Evolutionary conservation across 2,888 invertebrate species (phyloP), one percentile per base, ranked within the genome.

Genomic region (Galerucella calmariensis): DNA sequence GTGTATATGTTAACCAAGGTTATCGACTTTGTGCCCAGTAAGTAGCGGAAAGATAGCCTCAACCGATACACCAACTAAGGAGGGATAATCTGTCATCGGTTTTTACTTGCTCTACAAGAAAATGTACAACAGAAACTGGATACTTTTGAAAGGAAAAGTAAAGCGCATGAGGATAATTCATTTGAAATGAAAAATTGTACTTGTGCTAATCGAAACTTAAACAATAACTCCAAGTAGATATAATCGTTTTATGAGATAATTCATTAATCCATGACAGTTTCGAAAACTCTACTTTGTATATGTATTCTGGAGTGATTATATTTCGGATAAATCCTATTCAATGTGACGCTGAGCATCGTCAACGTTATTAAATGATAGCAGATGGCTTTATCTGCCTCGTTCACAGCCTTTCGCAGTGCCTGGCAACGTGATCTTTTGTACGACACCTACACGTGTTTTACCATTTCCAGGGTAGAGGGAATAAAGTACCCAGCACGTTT

Each of bases 1-100:
- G 79, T 78, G 79, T 79, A 77, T 80, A 80, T 76, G 78, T 77
- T 78, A 81, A 76, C 77, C 74, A 67, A 80, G 78, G 78, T 80
- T 79, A 81, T 80, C 79, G 74, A 78, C 78, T 78, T 76, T 77
- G 72, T 76, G 67, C 72, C 67, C 71, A 74, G 79, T 79, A 82
- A 84, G 82, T 83, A 82, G 81, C 81, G 80, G 82, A 80, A 78
- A 79, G 80, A 81, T 82, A 82, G 81, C 80, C 82, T 82, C 81
- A 81, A 82, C 79, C 81, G 78, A 79, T 76, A 83, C 82, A 82
- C 79, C 82, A 79, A 81, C 81, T 81, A 80, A 82, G 79, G 77
- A 81, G 81, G 75, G 79, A 79, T 83, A 81, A 83, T 84, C 83
- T 84, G 83, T 84, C 84, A 84, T 82, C 83, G 82, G 48, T 48